A percentile compares a stretch with the other conserved stretches of the same genome.
phyloP scores from a whole-genome alignment of 2,113 vertebrate genomes.

The Hiodon tergisus region DNA sequence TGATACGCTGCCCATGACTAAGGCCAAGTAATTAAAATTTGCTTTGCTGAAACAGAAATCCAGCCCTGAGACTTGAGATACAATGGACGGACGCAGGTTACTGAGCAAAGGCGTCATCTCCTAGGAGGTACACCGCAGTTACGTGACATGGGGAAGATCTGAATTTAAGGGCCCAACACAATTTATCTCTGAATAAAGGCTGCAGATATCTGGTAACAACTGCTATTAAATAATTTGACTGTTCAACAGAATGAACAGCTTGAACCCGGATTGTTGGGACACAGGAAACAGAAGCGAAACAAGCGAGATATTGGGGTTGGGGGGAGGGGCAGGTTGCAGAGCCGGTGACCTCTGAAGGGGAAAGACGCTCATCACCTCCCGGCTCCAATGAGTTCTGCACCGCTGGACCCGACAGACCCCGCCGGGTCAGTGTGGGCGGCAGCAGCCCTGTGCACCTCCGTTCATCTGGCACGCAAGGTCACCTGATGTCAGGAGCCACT shows the following conservation, averaged over 20 bases:
- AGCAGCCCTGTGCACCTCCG: conserved; percentile 48
- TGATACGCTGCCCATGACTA: conserved; percentile 52
- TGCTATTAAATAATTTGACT: too few species aligned
- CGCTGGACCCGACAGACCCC: conserved; percentile 44
- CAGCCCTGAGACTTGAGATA: neutral
- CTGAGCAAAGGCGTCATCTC: too few species aligned
- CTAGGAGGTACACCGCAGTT: too few species aligned
- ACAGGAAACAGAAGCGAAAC: neutral
- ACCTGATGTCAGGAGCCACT: conserved; percentile 20
- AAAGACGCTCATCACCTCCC: conserved; percentile 42
- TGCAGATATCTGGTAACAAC: too few species aligned
- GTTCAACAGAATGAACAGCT: too few species aligned
- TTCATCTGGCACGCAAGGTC: conserved; percentile 44
- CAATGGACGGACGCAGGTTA: too few species aligned
- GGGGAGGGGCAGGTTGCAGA: neutral
- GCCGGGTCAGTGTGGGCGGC: conserved; percentile 47
- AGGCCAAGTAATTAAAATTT: conserved; percentile 52
- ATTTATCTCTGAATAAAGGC: too few species aligned
- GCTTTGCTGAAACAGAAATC: conserved; percentile 51
- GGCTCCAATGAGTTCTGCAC: conserved; percentile 45
- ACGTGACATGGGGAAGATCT: too few species aligned
- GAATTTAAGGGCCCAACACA: too few species aligned
- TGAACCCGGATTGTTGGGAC: too few species aligned
- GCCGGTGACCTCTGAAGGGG: neutral
- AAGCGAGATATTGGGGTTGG: neutral